phyloP scores from a whole-genome alignment of 2,113 vertebrate species.

The Chitala chitala region DNA sequence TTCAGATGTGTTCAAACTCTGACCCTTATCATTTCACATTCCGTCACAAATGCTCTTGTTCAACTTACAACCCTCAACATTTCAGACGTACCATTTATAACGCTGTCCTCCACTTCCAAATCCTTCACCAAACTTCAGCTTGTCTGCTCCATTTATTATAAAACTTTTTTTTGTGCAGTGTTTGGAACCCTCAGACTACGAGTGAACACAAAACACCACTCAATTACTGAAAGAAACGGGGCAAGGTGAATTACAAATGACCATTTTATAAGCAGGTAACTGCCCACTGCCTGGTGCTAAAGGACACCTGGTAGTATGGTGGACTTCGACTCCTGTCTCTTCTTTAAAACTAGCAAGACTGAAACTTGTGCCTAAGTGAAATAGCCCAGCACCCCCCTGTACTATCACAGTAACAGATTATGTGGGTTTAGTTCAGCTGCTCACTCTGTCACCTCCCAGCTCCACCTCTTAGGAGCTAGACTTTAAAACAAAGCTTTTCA shows the following conservation, averaged over 20 bases:
- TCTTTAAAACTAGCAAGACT: background rate
- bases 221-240: too few relatives aligned
- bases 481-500: background rate
- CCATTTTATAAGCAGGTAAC: background rate
- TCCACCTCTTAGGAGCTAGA: background rate
- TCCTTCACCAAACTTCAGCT: background rate
- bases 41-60: background rate
- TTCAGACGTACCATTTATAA: background rate
- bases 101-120: background rate
- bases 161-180: background rate
- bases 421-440: background rate
- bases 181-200: background rate
- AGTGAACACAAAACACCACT: background rate
- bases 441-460: background rate
- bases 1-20: background rate
- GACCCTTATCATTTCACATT: background rate
- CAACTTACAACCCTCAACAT: background rate
- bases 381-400: background rate
- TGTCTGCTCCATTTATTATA: too few relatives aligned
- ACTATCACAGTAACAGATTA: background rate
- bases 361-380: background rate
- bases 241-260: background rate
- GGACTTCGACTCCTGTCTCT: background rate
- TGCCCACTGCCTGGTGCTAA: background rate
- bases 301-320: background rate